Percentiles rank a stretch among this genome's conserved stretches.
Evolutionary conservation across 2,113 vertebrate genomes (phyloP).

Genomic region (Nothobranchius furzeri): DNA sequence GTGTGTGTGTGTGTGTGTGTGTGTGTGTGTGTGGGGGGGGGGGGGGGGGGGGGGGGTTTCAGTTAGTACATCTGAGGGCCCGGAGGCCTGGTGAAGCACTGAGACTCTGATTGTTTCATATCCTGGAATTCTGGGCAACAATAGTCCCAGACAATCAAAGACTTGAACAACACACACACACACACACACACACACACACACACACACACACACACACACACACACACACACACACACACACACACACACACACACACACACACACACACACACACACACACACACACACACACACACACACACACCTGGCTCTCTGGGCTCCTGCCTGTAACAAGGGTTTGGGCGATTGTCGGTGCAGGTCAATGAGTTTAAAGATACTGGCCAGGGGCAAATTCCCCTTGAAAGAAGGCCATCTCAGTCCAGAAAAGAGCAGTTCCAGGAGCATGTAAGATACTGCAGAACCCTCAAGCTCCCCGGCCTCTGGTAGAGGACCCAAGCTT

Average conservation of each 20-base stretch:
- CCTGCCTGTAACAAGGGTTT: conserved; percentile 35
- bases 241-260: conserved; percentile 4
- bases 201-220: neutral
- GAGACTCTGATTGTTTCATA: conserved; percentile 63
- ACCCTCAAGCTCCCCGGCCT: too few species aligned
- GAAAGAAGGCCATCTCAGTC: too few species aligned
- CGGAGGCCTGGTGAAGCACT: conserved; percentile 26
- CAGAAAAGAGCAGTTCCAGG: too few species aligned
- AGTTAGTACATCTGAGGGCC: conserved; percentile 45
- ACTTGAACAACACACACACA: conserved; percentile 16
- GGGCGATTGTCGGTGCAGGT: conserved; percentile 21
- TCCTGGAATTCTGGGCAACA: conserved; percentile 65
- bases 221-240: neutral
- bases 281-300: neutral
- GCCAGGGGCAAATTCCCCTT: too few species aligned
- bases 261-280: neutral
- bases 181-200: neutral
- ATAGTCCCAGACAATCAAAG: conserved; percentile 61
- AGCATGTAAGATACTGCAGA: too few species aligned
- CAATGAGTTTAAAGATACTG: conserved; percentile 47
- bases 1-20: neutral
- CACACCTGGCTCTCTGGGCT: neutral
- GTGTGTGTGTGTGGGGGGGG: too few species aligned
- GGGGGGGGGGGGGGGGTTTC: conserved; percentile 32
- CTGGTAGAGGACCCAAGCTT: too few species aligned